These are phyloP conservation scores for Istiophorus platypterus DNA, from an alignment of 2,113 vertebrate species.

Conservation along the genomic window DNA sequence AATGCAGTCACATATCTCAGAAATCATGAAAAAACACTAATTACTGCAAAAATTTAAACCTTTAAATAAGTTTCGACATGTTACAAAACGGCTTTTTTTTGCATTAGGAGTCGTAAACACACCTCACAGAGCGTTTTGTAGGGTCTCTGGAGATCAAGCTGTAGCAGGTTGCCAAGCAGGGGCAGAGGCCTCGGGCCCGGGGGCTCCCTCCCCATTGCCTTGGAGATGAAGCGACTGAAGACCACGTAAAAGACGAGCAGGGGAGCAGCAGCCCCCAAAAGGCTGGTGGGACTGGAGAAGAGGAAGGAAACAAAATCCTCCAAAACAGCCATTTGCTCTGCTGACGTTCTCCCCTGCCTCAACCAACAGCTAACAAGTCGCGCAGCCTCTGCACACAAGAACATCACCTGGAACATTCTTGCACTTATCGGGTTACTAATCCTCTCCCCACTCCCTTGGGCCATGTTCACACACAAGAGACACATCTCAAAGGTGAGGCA, in stretches of 20 bases:
- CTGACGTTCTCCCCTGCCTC: not conserved
- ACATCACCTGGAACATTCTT: rapidly evolving
- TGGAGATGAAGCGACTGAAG: not conserved
- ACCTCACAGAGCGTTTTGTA: slow-evolving; percentile 68
- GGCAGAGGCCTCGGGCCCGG: slow-evolving; percentile 78
- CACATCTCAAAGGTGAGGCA: not conserved
- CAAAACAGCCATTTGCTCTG: slow-evolving; percentile 52
- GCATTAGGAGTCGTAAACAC: not conserved
- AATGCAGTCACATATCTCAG: not conserved
- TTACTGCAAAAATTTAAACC: not conserved
- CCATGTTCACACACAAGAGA: too few species aligned
- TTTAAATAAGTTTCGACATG: not conserved
- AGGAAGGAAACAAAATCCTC: slow-evolving; percentile 36
- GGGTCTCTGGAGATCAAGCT: slow-evolving; percentile 75
- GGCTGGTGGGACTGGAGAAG: slow-evolving; percentile 30
- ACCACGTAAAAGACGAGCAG: slow-evolving; percentile 61
- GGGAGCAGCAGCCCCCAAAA: slow-evolving; percentile 56
- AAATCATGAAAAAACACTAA: not conserved
- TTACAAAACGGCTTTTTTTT: not conserved
- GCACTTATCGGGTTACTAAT: not conserved
- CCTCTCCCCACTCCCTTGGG: not conserved
- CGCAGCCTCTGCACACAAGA: rapidly evolving
- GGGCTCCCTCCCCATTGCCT: slow-evolving; percentile 54
- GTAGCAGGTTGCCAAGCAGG: slow-evolving; percentile 79
- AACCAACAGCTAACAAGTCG: too few species aligned